Conservation (phyloP, 2,888 invertebrate species). For the Catocala fraxini region DNA sequence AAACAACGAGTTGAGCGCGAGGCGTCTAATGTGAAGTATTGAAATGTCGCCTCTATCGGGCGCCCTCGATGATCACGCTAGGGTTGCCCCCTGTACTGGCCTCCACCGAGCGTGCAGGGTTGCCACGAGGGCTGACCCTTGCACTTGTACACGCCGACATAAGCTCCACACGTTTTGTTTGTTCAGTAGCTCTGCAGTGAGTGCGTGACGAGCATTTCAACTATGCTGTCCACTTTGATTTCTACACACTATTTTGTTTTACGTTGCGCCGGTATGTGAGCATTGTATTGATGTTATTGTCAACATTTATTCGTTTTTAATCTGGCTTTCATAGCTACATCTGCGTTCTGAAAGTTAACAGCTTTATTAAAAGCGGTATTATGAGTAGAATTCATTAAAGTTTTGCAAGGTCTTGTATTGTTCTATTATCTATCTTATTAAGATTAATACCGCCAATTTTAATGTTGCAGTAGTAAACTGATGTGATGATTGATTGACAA, state of each 20-base stretch:
- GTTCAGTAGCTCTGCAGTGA: conserved; percentile 13
- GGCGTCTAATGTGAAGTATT: conserved; percentile 41
- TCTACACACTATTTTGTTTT: conserved; percentile 7
- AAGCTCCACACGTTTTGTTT: conserved; percentile 21
- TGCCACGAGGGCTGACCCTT: neutral
- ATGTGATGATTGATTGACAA: no score
- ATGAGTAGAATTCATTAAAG: no score
- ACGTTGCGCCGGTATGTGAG: neutral
- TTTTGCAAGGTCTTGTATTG: no score
- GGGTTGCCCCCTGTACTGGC: conserved; percentile 26
- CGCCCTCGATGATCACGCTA: conserved; percentile 28
- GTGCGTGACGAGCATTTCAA: conserved; percentile 10
- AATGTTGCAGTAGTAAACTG: no score
- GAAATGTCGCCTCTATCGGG: conserved; percentile 34
- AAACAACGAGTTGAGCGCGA: conserved; percentile 34
- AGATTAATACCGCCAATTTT: no score
- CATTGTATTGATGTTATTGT: no score
- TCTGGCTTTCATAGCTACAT: no score
- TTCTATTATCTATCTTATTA: no score
- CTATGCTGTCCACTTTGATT: conserved; percentile 8
- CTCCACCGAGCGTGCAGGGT: neutral
- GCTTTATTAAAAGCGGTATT: no score
- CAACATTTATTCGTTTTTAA: no score
- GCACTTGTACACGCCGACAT: conserved; percentile 5
- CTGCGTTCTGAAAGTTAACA: no score